Evolutionary conservation across 2,113 vertebrate species (phyloP), one percentile per base, ranked within the genome.

Genomic region (Cromileptes altivelis): DNA sequence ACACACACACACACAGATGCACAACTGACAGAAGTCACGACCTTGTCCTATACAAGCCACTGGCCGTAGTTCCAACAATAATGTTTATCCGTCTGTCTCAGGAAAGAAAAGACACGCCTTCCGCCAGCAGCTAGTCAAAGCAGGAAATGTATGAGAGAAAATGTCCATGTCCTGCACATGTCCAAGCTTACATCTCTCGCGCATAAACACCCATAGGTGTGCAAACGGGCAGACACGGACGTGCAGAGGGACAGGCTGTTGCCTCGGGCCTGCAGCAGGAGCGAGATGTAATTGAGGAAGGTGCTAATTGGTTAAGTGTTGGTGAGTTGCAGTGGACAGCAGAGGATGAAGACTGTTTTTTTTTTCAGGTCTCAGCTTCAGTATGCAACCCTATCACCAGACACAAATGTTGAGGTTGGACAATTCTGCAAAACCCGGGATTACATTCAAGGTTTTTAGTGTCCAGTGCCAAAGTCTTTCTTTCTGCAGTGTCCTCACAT

Each of bases 61-160:
- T 86, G 88, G 75, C 86, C 37, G 62, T 70, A 74, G 88, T 86
- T 94, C 93, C 93, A 94, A 94, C 82, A 94, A 94, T 92, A 94
- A 94, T 94, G 91, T 95, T 95, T 94, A 90, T 85, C 88, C 60
- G 73, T 87, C 91, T 91, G 93, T 92, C 89, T 93, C 89, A 87
- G 88, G 87, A 93, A 92, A 92, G 83, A 91, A 88, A 89, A 91
- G 88, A 85, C 87, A 87, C 71, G 84, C 78, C 88, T 82, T 86
- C 85, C 67, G 81, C 74, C 80, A 77, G 86, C 78, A 61, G 83
- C 88, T 90, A 94, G 92, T 89, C 91, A 93, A 92, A 93, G 91
- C 90, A 93, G 94, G 92, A 94, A 94, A 92, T 83, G 60, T 84
- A 71, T 25, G 75, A 63, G 85, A 83, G 87, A 89, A 91, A 84